phyloP scores from a whole-genome alignment of 2,888 invertebrate species.

The Megastigmus dorsalis region DNA sequence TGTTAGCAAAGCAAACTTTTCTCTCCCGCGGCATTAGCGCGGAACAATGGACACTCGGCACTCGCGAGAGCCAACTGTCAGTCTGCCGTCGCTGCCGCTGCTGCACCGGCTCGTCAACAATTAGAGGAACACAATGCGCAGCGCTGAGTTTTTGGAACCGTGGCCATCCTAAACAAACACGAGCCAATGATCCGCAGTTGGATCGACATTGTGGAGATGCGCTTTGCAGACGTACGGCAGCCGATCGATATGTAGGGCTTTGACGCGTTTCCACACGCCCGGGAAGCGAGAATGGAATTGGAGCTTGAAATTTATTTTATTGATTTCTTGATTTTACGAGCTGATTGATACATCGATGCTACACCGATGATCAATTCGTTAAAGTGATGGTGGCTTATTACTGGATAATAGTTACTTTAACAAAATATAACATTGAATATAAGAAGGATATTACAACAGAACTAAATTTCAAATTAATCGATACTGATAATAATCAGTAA shows the following conservation, averaged over 20 bases:
- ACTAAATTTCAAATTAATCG: no score
- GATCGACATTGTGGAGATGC: no score
- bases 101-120: conserved; percentile 8
- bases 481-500: no score
- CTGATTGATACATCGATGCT: no score
- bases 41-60: conserved; percentile 17
- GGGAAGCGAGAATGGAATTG: no score
- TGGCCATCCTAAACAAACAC: conserved; percentile 37
- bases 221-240: background rate
- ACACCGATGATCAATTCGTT: no score
- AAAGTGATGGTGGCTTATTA: no score
- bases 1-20: conserved; percentile 42
- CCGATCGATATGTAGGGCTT: background rate
- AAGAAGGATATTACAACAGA: no score
- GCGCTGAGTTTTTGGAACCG: conserved; percentile 11
- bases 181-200: background rate
- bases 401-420: no score
- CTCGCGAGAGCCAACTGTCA: conserved; percentile 47
- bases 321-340: no score
- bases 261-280: background rate
- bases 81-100: background rate
- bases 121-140: conserved; percentile 21
- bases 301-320: no score
- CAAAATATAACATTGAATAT: no score
- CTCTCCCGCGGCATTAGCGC: conserved; percentile 1